Conservation (phyloP, 2,113 vertebrate genomes). For the Phalacrocorax aristotelis region DNA sequence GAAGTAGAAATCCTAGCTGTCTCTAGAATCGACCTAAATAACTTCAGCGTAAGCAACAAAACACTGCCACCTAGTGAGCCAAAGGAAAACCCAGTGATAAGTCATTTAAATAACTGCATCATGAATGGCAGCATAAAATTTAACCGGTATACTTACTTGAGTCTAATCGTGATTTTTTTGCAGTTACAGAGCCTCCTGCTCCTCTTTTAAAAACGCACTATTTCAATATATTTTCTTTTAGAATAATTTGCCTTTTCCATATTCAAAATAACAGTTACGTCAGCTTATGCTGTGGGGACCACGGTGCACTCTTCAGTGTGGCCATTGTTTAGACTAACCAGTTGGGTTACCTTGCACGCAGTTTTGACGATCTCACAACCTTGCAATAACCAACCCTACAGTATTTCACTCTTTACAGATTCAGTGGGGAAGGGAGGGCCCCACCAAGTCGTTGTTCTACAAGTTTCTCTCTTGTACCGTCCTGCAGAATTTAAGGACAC, state of each 20-base stretch:
- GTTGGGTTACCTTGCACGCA: not conserved
- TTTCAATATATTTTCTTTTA: not conserved
- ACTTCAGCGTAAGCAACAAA: not conserved
- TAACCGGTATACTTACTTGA: not conserved
- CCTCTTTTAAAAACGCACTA: not conserved
- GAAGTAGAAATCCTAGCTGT: not conserved
- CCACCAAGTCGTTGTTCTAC: not conserved
- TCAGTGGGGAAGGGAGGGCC: not conserved
- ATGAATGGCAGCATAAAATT: not conserved
- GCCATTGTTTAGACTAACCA: not conserved
- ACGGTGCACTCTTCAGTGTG: not conserved
- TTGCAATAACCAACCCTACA: not conserved
- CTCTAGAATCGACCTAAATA: not conserved
- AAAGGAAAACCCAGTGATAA: not conserved
- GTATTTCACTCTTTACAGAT: not conserved
- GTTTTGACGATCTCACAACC: not conserved
- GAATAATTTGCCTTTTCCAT: not conserved
- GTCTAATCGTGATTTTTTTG: not conserved
- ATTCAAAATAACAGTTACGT: not conserved
- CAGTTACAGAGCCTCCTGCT: not conserved
- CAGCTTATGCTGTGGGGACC: not conserved
- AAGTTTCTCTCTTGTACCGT: not conserved
- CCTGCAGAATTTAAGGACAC: not conserved
- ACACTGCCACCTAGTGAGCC: slow-evolving; percentile 11
- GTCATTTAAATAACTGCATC: not conserved